Conservation (phyloP, 1,140 invertebrate genomes). For the Oscheius sp. region DNA sequence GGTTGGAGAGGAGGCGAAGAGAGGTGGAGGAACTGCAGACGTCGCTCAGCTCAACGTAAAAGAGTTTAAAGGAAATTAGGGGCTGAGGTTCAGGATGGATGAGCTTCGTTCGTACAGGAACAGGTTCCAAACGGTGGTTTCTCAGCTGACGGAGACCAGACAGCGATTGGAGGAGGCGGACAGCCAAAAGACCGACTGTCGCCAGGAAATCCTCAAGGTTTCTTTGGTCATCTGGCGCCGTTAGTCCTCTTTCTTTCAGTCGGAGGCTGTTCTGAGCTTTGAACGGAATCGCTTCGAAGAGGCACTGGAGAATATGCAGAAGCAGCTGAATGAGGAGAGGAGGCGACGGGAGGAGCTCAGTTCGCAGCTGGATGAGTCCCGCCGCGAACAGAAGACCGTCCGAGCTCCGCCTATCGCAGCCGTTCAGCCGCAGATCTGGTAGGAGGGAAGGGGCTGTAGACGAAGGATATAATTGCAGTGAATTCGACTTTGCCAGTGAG, state of each 20-base stretch:
- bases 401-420: background rate
- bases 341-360: conserved; percentile 16
- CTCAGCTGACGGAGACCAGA: background rate
- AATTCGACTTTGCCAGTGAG: background rate
- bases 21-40: conserved; percentile 16
- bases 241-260: background rate
- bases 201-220: background rate
- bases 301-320: background rate
- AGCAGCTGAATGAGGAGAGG: conserved; percentile 2
- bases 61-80: background rate
- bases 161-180: background rate
- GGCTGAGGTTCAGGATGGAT: conserved; percentile 25
- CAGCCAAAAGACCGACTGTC: background rate
- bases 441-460: background rate
- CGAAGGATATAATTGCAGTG: background rate
- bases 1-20: conserved; percentile 19
- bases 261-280: background rate
- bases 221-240: background rate
- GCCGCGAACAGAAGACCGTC: background rate
- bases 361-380: background rate
- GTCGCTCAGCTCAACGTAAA: conserved; percentile 10
- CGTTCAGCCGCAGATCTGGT: conserved; percentile 9
- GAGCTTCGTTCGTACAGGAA: conserved; percentile 12
- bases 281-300: background rate
- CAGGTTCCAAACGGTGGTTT: background rate